Percentiles rank a stretch among this genome's conserved stretches.
Conservation (phyloP, 1,140 invertebrate genomes). For the Brachionus asplanchnoidis region DNA sequence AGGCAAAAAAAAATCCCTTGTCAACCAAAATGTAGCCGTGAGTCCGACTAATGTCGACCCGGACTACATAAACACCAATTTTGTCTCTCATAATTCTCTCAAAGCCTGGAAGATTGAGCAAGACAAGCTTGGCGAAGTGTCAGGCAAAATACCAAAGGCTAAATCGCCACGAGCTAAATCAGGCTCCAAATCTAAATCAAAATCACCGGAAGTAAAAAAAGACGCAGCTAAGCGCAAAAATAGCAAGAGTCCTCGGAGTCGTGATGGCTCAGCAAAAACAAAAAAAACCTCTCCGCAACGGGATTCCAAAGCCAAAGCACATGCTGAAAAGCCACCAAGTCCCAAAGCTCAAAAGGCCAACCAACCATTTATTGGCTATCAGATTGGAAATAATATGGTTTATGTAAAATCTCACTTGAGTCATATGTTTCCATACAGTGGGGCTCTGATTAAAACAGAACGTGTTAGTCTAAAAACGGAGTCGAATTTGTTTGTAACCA, state of each 20-base stretch:
- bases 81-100: conserved; percentile 50
- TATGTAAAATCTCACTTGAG: conserved; percentile 51
- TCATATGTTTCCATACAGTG: conserved; percentile 54
- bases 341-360: conserved; percentile 1
- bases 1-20: conserved; percentile 20
- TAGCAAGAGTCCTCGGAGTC: neutral
- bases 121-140: conserved; percentile 49
- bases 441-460: conserved; percentile 53
- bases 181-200: conserved; percentile 43
- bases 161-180: conserved; percentile 47
- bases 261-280: conserved; percentile 37
- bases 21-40: conserved; percentile 44
- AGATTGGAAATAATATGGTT: conserved; percentile 53
- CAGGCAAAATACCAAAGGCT: conserved; percentile 47
- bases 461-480: conserved; percentile 50
- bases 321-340: conserved; percentile 6
- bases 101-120: conserved; percentile 54
- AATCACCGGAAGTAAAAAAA: neutral
- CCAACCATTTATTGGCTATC: conserved; percentile 47
- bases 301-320: conserved; percentile 21
- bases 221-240: neutral
- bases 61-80: conserved; percentile 46
- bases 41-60: conserved; percentile 40
- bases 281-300: conserved; percentile 43
- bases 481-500: conserved; percentile 44